phyloP scores from a whole-genome alignment of 2,888 invertebrate species.

The Mechanitis messenoides region DNA sequence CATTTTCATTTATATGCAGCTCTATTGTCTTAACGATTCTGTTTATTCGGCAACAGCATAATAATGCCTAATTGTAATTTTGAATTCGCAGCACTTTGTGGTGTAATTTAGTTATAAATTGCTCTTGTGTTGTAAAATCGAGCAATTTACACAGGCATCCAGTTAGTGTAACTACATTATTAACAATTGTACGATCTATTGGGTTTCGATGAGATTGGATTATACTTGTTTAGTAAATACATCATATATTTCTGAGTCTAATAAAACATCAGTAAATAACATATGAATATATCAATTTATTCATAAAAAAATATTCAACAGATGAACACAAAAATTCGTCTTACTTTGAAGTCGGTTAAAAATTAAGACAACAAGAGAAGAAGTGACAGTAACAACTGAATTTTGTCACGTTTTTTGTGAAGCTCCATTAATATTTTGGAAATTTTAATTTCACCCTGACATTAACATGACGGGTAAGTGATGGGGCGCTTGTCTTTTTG shows the following conservation, averaged over 20 bases:
- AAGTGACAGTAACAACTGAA: conserved; percentile 4
- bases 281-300: too few relatives aligned
- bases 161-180: conserved; percentile 2
- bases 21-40: conserved; percentile 23
- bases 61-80: conserved; percentile 20
- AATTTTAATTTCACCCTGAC: conserved; percentile 25
- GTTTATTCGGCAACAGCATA: conserved; percentile 21
- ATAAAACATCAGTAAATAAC: too few relatives aligned
- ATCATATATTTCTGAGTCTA: too few relatives aligned
- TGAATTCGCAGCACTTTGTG: conserved; percentile 17
- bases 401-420: conserved; percentile 9
- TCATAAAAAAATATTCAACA: background rate
- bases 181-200: conserved; percentile 1
- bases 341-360: background rate
- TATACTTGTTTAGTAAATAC: background rate
- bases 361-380: background rate
- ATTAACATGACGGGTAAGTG: conserved; percentile 25
- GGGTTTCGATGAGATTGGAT: background rate
- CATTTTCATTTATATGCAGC: conserved; percentile 28
- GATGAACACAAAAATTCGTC: background rate
- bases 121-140: conserved; percentile 9
- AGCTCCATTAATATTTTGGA: conserved; percentile 23
- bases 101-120: conserved; percentile 20
- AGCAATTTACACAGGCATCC: background rate
- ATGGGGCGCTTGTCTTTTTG: conserved; percentile 7